phyloP scores from a whole-genome alignment of 2,888 invertebrate genomes.

The Drosophila borealis region DNA sequence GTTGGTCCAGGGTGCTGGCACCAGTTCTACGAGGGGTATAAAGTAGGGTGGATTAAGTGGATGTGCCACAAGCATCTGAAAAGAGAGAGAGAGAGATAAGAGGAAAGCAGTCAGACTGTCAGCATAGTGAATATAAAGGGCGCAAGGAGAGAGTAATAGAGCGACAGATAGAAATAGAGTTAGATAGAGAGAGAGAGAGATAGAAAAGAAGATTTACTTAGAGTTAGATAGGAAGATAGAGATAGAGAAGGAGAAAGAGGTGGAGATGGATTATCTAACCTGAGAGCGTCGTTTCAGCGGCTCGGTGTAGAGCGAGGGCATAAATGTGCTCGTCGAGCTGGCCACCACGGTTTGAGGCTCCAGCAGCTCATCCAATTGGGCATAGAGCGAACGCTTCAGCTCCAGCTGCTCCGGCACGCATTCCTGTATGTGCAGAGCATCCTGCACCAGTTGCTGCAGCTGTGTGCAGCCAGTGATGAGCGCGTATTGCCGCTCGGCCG shows the following conservation, averaged over 20 bases:
- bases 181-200: neutral
- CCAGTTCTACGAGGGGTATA: conserved; percentile 96
- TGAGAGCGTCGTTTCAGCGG: conserved; percentile 89
- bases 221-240: neutral
- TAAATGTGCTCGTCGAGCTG: conserved; percentile 96
- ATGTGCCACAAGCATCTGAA: conserved; percentile 89
- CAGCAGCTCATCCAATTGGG: conserved; percentile 91
- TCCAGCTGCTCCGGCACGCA: conserved; percentile 96
- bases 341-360: conserved; percentile 92
- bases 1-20: conserved; percentile 97
- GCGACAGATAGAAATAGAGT: neutral
- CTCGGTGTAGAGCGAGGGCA: conserved; percentile 94
- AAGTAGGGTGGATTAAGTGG: conserved; percentile 99
- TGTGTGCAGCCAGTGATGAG: conserved; percentile 91
- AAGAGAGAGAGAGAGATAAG: neutral
- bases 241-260: neutral
- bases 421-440: conserved; percentile 94
- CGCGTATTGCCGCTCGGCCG: conserved; percentile 90
- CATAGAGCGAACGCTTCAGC: conserved; percentile 92
- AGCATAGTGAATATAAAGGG: too few species aligned
- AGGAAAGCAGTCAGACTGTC: neutral
- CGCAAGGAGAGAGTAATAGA: neutral
- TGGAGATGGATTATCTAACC: conserved; percentile 83
- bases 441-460: conserved; percentile 90
- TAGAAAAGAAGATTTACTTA: too few species aligned